Conservation (phyloP, 1,140 invertebrate species). For the Mylabris phalerata region DNA sequence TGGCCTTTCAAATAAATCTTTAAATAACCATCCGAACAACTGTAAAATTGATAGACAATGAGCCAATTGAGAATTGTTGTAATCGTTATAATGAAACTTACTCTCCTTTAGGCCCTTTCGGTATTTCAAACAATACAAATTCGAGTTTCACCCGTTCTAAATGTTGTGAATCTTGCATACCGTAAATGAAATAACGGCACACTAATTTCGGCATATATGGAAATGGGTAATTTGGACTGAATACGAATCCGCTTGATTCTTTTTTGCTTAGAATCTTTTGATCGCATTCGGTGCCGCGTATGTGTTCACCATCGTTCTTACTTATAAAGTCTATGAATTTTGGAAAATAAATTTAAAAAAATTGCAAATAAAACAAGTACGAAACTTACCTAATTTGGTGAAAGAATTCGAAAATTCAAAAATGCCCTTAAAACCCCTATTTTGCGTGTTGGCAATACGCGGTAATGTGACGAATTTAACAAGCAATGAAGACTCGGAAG, state of each 20-base stretch:
- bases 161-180: constrained; percentile 90
- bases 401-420: constrained; percentile 96
- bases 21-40: constrained; percentile 83
- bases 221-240: constrained; percentile 92
- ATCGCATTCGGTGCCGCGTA: constrained; percentile 93
- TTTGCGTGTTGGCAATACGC: constrained; percentile 84
- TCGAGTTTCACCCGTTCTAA: constrained; percentile 85
- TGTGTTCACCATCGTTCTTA: constrained; percentile 84
- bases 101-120: constrained; percentile 66
- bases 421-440: constrained; percentile 90
- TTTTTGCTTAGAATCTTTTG: constrained; percentile 92
- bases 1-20: constrained; percentile 89
- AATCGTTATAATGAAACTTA: constrained; percentile 43
- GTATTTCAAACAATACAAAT: constrained; percentile 86
- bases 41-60: constrained; percentile 29
- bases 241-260: constrained; percentile 83
- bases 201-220: constrained; percentile 90
- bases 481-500: constrained; percentile 80
- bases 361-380: neutral
- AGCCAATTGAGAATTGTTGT: neutral
- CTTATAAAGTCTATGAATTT: constrained; percentile 80
- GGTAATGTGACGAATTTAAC: constrained; percentile 85
- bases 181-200: constrained; percentile 96
- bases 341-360: too few relatives aligned
- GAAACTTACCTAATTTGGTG: constrained; percentile 79